Evolutionary conservation across 1,140 invertebrate species (phyloP), one percentile per base, ranked within the genome.

Genomic region (Argopecten irradians): DNA sequence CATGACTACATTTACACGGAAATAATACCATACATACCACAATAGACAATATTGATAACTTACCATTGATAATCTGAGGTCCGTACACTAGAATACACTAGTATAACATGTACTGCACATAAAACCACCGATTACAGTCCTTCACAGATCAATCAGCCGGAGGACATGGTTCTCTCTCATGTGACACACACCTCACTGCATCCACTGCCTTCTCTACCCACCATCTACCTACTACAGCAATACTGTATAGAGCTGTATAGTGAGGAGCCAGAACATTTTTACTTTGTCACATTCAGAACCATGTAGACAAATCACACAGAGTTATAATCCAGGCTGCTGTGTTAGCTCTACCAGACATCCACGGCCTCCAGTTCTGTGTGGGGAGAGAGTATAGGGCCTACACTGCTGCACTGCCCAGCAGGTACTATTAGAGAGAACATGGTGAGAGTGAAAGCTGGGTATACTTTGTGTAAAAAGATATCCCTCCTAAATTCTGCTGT

Each of bases 21-120:
- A n/a, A n/a, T n/a, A n/a, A n/a, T n/a, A n/a, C n/a, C n/a, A n/a
- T n/a, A n/a, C n/a, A n/a, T n/a, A n/a, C n/a, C n/a, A n/a, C n/a
- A n/a, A n/a, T n/a, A n/a, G n/a, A n/a, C n/a, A n/a, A 13, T 39
- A 39, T 8, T 39, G 36, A 22, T 55, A 28, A 71, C 55, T 71
- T 71, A 71, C 55, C 55, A 5, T n/a, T 46, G 43, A 1, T 71
- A 71, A 71, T 71, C n/a, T 71, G 55, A 71, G 22, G 16, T 71
- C 55, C n/a, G 22, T n/a, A 28, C 8, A n/a, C 55, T n/a, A 71
- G 22, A 22, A 71, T n/a, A 28, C 55, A 71, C 55, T 28, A 71
- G n/a, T 46, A 71, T n/a, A 71, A 71, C n/a, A n/a, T n/a, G n/a
- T n/a, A 71, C 55, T 28, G 55, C 55, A 71, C 55, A 71, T 71